These are phyloP conservation scores for Temnothorax ravouxi DNA, from an alignment of 2,888 invertebrate genomes.

Conservation along the genomic window DNA sequence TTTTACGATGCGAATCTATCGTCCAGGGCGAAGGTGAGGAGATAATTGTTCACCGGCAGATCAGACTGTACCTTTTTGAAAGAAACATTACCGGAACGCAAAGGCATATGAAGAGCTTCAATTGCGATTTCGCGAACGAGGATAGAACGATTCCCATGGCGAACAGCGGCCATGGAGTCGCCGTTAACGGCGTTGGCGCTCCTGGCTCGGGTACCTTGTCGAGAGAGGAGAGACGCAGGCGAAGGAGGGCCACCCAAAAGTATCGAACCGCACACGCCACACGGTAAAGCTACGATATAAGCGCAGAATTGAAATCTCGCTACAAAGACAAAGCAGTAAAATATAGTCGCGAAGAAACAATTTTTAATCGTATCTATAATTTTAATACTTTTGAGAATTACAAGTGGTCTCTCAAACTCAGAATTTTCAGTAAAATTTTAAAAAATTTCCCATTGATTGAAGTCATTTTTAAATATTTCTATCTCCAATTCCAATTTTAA, in stretches of 20 bases:
- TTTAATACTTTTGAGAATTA: neutral
- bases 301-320: neutral
- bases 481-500: neutral
- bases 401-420: neutral
- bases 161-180: constrained; percentile 87
- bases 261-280: constrained; percentile 99
- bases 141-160: constrained; percentile 79
- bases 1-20: constrained; percentile 86
- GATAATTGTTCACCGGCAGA: constrained; percentile 23
- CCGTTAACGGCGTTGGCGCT: constrained; percentile 82
- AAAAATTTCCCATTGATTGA: neutral
- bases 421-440: neutral
- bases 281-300: constrained; percentile 79
- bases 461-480: neutral
- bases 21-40: constrained; percentile 75
- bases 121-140: constrained; percentile 51
- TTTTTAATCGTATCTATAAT: neutral
- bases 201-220: constrained; percentile 85
- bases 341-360: neutral
- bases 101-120: constrained; percentile 49
- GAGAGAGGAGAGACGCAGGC: constrained; percentile 93
- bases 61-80: constrained; percentile 8
- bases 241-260: constrained; percentile 98
- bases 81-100: neutral
- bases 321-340: neutral